Evolutionary conservation across 2,113 vertebrate species (phyloP).

Genomic region (Misgurnus anguillicaudatus): DNA sequence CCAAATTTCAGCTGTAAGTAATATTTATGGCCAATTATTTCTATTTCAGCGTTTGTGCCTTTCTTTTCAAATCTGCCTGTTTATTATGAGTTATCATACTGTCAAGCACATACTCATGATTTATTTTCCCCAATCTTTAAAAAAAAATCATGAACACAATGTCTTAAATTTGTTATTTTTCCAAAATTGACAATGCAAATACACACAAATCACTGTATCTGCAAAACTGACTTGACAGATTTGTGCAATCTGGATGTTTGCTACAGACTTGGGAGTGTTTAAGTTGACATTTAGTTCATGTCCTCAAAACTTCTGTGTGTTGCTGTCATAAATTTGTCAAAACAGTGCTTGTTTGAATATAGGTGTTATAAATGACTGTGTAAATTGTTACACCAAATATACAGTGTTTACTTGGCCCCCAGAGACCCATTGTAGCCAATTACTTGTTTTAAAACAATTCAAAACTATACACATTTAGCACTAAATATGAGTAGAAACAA

Average conservation of each 20-base stretch:
- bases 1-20: constrained; percentile 1
- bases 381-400: background rate
- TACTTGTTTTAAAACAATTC: too few relatives aligned
- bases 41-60: constrained; percentile 19
- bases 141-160: constrained; percentile 32
- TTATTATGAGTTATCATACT: constrained; percentile 43
- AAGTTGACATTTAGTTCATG: background rate
- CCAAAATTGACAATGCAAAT: background rate
- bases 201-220: constrained; percentile 15
- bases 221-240: background rate
- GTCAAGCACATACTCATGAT: constrained; percentile 41
- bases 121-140: constrained; percentile 40
- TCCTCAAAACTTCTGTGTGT: background rate
- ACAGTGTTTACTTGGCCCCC: background rate
- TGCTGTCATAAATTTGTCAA: background rate
- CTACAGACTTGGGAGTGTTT: background rate
- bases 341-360: background rate
- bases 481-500: too few relatives aligned
- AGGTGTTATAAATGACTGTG: background rate
- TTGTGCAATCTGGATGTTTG: background rate
- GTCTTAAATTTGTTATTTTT: background rate
- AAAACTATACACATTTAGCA: too few relatives aligned
- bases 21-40: constrained; percentile 35
- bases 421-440: background rate
- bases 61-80: constrained; percentile 32